Evolutionary conservation across 2,888 invertebrate genomes (phyloP).

Genomic region (Lamellibrachia columna): DNA sequence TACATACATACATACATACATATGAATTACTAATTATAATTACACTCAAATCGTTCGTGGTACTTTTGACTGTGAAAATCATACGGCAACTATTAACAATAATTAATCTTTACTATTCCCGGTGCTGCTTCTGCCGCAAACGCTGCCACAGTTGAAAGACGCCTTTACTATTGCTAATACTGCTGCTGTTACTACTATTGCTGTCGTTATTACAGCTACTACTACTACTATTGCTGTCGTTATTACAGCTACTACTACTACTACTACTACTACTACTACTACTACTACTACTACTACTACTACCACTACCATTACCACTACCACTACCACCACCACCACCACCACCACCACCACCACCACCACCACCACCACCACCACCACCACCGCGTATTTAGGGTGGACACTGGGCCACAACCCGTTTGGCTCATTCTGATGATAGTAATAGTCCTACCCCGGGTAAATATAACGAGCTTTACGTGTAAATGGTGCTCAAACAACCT

Average conservation of each 20-base stretch:
- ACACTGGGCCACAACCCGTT: too few species aligned
- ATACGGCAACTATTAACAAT: too few species aligned
- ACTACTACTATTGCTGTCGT: slow-evolving; percentile 27
- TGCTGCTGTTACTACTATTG: slow-evolving; percentile 26
- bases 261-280: slow-evolving; percentile 38
- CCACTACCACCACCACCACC: slow-evolving; percentile 34
- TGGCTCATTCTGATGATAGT: too few species aligned
- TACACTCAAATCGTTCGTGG: neutral
- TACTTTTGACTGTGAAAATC: too few species aligned
- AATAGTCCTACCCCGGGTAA: too few species aligned
- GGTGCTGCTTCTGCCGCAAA: too few species aligned
- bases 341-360: slow-evolving; percentile 51
- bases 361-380: slow-evolving; percentile 27
- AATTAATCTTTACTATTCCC: too few species aligned
- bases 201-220: slow-evolving; percentile 26
- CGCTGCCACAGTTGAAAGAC: too few species aligned
- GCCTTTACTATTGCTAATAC: slow-evolving; percentile 25
- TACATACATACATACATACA: too few species aligned
- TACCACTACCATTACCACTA: slow-evolving; percentile 39
- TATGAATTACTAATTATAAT: slow-evolving; percentile 13
- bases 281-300: slow-evolving; percentile 38
- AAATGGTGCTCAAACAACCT: too few species aligned
- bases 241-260: slow-evolving; percentile 35
- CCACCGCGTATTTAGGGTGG: too few species aligned
- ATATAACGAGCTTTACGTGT: too few species aligned